Percentiles rank a stretch among this genome's conserved stretches.
Conservation (phyloP, 2,888 invertebrate genomes). For the Zaprionus obscuricornis region DNA sequence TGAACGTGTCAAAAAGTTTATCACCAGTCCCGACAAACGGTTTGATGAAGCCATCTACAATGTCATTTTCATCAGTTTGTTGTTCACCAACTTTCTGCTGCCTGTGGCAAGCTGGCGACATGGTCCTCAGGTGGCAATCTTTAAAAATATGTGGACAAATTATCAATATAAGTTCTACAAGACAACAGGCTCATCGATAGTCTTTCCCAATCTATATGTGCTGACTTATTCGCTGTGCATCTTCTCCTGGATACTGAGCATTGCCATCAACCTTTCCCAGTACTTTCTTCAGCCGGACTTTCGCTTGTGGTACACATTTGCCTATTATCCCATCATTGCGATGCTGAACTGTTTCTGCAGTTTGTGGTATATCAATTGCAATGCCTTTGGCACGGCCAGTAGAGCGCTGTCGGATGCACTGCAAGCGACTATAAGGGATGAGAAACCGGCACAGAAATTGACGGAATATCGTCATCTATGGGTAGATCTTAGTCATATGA, state of each 20-base stretch:
- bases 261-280: slow-evolving; percentile 88
- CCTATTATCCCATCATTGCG: slow-evolving; percentile 89
- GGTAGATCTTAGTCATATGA: slow-evolving; percentile 90
- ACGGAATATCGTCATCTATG: slow-evolving; percentile 88
- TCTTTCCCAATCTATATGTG: slow-evolving; percentile 87
- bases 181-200: slow-evolving; percentile 85
- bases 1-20: slow-evolving; percentile 85
- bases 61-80: slow-evolving; percentile 88
- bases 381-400: slow-evolving; percentile 87
- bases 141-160: slow-evolving; percentile 91
- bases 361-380: slow-evolving; percentile 88
- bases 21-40: slow-evolving; percentile 86
- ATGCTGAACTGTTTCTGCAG: slow-evolving; percentile 90
- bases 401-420: slow-evolving; percentile 87
- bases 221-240: slow-evolving; percentile 87
- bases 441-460: slow-evolving; percentile 87
- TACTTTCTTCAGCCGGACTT: slow-evolving; percentile 89
- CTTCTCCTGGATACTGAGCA: slow-evolving; percentile 87
- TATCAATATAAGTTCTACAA: slow-evolving; percentile 86
- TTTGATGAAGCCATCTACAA: slow-evolving; percentile 91
- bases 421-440: slow-evolving; percentile 86
- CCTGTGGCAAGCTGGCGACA: slow-evolving; percentile 89
- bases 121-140: slow-evolving; percentile 88
- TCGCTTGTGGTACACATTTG: slow-evolving; percentile 89
- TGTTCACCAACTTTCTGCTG: slow-evolving; percentile 88